Percentiles rank a stretch among this genome's conserved stretches.
phyloP scores from a whole-genome alignment of 2,888 invertebrate genomes.

The Scaptomyza reducta region DNA sequence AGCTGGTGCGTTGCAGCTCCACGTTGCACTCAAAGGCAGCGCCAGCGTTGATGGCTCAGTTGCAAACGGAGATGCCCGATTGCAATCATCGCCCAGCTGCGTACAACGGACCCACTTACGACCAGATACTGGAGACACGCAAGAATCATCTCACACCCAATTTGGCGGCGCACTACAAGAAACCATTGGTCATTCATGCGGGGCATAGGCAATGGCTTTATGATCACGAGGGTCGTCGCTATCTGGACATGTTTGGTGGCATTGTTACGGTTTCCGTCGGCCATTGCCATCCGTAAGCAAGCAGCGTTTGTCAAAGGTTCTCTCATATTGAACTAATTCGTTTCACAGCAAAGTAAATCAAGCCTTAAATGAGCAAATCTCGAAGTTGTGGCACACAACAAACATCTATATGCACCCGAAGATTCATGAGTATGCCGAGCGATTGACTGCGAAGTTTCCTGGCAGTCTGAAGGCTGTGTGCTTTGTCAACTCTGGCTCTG shows the following conservation, averaged over 20 bases:
- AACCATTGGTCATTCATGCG: slow-evolving; percentile 92
- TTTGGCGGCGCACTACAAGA: slow-evolving; percentile 90
- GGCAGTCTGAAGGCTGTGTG: slow-evolving; percentile 95
- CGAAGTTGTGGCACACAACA: slow-evolving; percentile 95
- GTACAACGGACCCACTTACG: slow-evolving; percentile 87
- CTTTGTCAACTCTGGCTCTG: slow-evolving; percentile 97
- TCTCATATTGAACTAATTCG: not conserved
- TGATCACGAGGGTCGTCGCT: slow-evolving; percentile 93
- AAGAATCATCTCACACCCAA: slow-evolving; percentile 89
- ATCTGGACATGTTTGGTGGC: slow-evolving; percentile 97
- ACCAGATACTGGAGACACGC: slow-evolving; percentile 86
- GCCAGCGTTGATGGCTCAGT: slow-evolving; percentile 57
- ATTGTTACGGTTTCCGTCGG: slow-evolving; percentile 99
- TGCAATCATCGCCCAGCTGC: slow-evolving; percentile 67
- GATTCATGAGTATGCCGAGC: slow-evolving; percentile 95
- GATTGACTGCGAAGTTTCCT: slow-evolving; percentile 92
- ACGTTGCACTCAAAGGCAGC: slow-evolving; percentile 70
- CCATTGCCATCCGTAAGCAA: slow-evolving; percentile 97
- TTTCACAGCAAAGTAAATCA: slow-evolving; percentile 90
- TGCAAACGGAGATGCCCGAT: slow-evolving; percentile 80
- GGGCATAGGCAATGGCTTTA: slow-evolving; percentile 97
- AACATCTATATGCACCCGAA: slow-evolving; percentile 95
- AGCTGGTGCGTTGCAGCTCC: slow-evolving; percentile 55
- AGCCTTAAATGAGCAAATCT: slow-evolving; percentile 91
- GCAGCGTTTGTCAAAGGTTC: not conserved